Conservation (phyloP, 2,113 vertebrate genomes). For the Notiomystis cincta region DNA sequence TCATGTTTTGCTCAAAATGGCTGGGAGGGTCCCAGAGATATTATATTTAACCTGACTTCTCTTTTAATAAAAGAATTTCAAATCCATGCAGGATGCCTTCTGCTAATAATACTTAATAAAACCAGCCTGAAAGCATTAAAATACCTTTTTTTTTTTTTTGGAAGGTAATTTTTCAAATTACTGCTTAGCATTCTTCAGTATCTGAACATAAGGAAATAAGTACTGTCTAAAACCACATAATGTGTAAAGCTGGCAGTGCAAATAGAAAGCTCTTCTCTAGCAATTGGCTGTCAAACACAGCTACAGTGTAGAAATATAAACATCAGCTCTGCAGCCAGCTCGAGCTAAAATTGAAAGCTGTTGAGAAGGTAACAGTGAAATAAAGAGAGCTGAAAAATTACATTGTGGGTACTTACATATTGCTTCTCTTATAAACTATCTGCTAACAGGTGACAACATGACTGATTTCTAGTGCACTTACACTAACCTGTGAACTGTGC, state of each 20-base stretch:
- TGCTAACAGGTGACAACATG: neutral
- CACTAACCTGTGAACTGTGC: neutral
- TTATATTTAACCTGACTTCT: neutral
- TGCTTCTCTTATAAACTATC: neutral
- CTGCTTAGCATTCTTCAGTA: neutral
- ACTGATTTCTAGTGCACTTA: neutral
- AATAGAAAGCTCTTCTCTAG: conserved; percentile 41
- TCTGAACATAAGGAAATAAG: conserved; percentile 26
- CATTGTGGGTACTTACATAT: neutral
- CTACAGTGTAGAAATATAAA: conserved; percentile 48
- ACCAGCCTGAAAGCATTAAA: neutral
- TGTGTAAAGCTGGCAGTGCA: conserved; percentile 34
- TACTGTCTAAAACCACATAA: conserved; percentile 22
- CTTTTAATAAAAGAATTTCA: neutral
- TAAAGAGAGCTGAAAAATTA: neutral
- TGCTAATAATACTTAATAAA: neutral
- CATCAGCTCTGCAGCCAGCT: conserved; percentile 37
- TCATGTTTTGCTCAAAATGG: neutral
- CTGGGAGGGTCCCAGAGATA: neutral
- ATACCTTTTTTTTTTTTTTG: neutral
- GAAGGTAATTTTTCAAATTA: conserved; percentile 10
- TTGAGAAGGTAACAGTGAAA: conserved; percentile 18
- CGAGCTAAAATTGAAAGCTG: conserved; percentile 7
- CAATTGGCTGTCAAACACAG: conserved; percentile 47
- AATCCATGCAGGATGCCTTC: neutral